Base-by-base conservation (phyloP, 1,140 invertebrate species). In the Dryas iulia region DNA sequence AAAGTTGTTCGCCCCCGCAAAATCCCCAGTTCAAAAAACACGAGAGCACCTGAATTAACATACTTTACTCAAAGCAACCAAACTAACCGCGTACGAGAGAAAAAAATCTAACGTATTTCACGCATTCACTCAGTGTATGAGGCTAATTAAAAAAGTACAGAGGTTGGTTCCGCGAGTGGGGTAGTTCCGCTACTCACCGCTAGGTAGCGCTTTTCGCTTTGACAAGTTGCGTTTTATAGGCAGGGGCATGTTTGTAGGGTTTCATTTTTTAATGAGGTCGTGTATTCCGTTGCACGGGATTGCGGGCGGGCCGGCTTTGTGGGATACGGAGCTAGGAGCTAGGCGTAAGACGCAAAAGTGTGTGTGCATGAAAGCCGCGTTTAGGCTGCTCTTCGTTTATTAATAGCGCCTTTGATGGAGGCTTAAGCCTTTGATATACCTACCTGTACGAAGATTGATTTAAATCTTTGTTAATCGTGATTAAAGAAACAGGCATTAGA, bases 131-230 rank as follows among this genome's bases (percentile, higher is more conserved):
- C 77, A 72, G 63, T 86, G 85, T 88, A 91, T 89, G 83, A 73
- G 74, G 87, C 86, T 89, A 91, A 91, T 91, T 90, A 91, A 91
- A 91, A 91, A 88, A 85, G 85, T 83, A 91, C 87, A 89, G 86
- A 87, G 86, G 82, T 71, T 91, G 87, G 78, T 75, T 90, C 72
- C 78, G 82, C 83, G 83, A 91, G 87, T 87, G 84, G 81, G 69
- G 85, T 84, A 85, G 89, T 91, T 86, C 82, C 77, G 85, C 89
- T 89, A 89, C 87, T 89, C 87, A 74, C 85, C 86, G 79, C 77
- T 79, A 85, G 84, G 84, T 79, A 78, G 84, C 86, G 86, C 83
- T 80, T 77, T 86, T 81, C 79, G 82, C 86, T 90, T 88, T 88
- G 87, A 88, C 84, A 77, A 78, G 77, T 79, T 76, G 74, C 76